Evolutionary conservation across 2,113 vertebrate species (phyloP).

Genomic region (Apodemus speciosus): DNA sequence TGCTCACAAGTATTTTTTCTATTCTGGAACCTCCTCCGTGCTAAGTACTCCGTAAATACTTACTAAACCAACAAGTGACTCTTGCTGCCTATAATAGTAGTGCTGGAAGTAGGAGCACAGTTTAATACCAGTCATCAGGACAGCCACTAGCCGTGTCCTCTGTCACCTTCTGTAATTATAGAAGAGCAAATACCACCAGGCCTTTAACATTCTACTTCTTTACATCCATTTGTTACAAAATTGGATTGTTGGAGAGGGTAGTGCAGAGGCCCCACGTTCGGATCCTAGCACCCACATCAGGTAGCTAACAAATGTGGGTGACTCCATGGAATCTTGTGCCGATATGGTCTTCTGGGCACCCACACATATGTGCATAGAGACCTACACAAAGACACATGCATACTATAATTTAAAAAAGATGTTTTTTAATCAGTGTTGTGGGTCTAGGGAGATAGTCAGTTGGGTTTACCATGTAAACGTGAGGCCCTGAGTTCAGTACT

Average conservation of each 20-base stretch:
- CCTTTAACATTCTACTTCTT: background rate
- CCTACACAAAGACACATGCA: background rate
- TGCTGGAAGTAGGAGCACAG: background rate
- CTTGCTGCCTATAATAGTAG: background rate
- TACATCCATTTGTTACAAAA: background rate
- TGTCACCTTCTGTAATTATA: background rate
- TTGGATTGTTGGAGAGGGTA: background rate
- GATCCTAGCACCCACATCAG: background rate
- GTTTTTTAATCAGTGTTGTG: background rate
- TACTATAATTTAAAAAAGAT: background rate
- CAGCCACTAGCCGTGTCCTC: background rate
- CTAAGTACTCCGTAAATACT: background rate
- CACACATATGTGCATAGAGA: accelerated
- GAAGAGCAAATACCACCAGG: too few species aligned
- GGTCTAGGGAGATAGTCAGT: background rate
- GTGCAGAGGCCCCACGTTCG: background rate
- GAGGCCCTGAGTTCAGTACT: background rate
- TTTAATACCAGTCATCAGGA: background rate
- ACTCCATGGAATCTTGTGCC: background rate
- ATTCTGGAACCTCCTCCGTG: background rate
- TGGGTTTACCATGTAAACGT: background rate
- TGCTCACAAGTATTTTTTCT: background rate
- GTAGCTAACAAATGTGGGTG: background rate
- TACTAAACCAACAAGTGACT: background rate
- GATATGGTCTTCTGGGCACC: background rate